These are phyloP conservation scores for Anorthoa munda DNA, from an alignment of 2,888 invertebrate genomes.

Conservation along the genomic window DNA sequence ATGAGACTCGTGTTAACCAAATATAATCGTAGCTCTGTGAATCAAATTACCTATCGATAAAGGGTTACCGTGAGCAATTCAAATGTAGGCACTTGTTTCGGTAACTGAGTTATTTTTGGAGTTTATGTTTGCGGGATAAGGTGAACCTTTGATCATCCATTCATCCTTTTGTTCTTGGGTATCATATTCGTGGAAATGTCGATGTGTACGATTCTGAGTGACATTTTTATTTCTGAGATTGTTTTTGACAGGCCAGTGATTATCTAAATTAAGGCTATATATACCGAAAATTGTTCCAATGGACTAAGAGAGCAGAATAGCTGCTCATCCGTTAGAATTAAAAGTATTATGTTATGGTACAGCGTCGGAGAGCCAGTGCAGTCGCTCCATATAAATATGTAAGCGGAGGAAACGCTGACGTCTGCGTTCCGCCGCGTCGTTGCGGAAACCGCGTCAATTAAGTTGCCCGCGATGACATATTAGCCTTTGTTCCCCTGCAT, in stretches of 20 bases:
- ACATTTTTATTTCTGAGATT: constrained; percentile 25
- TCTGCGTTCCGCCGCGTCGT: constrained; percentile 87
- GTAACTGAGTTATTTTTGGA: constrained; percentile 47
- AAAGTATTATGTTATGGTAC: constrained; percentile 71
- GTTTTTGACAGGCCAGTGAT: constrained; percentile 16
- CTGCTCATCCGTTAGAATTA: constrained; percentile 62
- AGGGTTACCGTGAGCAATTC: constrained; percentile 30
- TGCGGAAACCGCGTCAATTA: constrained; percentile 91
- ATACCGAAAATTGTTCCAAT: constrained; percentile 2
- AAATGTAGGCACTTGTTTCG: constrained; percentile 40
- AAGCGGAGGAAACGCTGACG: constrained; percentile 87
- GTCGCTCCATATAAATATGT: constrained; percentile 86
- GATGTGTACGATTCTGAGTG: constrained; percentile 29
- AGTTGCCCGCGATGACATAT: constrained; percentile 90
- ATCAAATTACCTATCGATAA: constrained; percentile 55
- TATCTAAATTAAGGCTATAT: not conserved
- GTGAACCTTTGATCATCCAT: constrained; percentile 45
- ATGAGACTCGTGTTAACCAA: constrained; percentile 53
- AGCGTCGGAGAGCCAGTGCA: constrained; percentile 64
- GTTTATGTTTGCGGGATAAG: constrained; percentile 36
- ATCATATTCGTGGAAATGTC: constrained; percentile 36
- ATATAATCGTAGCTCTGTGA: constrained; percentile 64
- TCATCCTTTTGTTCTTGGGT: constrained; percentile 44
- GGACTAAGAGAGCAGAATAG: constrained; percentile 1
- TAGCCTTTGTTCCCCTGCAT: constrained; percentile 86